Base-by-base conservation (phyloP, 2,888 invertebrate species). In the Sipha maydis region DNA sequence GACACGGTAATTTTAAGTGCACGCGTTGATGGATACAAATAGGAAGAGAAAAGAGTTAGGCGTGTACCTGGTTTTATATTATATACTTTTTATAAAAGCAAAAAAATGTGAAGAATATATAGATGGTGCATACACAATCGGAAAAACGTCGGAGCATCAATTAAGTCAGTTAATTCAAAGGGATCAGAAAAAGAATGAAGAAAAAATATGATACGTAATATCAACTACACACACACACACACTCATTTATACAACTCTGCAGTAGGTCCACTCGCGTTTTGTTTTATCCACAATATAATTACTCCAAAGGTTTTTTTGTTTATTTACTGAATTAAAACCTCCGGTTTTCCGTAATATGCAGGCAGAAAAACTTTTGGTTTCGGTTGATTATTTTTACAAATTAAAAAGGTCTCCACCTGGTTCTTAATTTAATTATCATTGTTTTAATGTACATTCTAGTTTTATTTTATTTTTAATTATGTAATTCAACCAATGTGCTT, bases 391-490 rank as follows among this genome's bases (percentile, higher is more conserved):
- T 85, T 85, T 85, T 71, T 79, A 38, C 78, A 85, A 78, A 78
- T 79, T 69, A 69, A 79, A 78, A 79, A 85, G 69, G 69, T 54
- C 34, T 73, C 48, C 54, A 78, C 78, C 78, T 71, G 78, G 71
- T 85, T 85, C 71, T 85, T 71, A 85, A 85, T 85, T 85, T 71
- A 85, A 71, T 79, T 79, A 78, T 85, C 54, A 71, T 85, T 85
- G 71, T 71, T 78, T 85, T 85, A 85, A 85, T 85, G 54, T 54
- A 76, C 21, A 61, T 34, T 17, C 25, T 54, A n/a, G 80, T 61
- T 61, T 3, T 78, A 7, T 56, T 28, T 61, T 61, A 7, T 73
- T 75, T 38, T 41, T 76, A 84, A 61, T 41, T 14, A 61, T 76
- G 54, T 41, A 67, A 38, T 28, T 67, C 48, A 67, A 85, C 67